Conservation (phyloP, 1,140 invertebrate species). For the Solenopsis invicta region DNA sequence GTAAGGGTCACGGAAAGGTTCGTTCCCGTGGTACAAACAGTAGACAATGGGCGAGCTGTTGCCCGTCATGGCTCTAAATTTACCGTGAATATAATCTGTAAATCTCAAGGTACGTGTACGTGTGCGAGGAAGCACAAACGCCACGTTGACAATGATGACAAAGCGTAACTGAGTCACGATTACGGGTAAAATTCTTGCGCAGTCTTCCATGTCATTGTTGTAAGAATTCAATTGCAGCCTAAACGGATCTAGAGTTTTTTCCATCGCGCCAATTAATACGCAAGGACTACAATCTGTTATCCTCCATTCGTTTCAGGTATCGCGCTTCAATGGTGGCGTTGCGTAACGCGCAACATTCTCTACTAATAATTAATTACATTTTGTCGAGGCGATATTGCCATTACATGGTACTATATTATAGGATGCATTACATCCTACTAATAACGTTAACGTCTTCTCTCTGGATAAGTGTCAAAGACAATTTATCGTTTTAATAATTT, state of each 20-base stretch:
- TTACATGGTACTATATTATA: constrained; percentile 32
- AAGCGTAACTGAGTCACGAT: constrained; percentile 49
- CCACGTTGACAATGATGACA: constrained; percentile 39
- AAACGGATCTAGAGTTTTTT: constrained; percentile 5
- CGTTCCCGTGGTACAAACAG: not conserved
- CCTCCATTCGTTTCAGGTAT: not conserved
- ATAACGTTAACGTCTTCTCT: constrained; percentile 19
- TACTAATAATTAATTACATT: constrained; percentile 24
- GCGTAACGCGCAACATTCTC: constrained; percentile 19
- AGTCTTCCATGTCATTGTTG: constrained; percentile 47
- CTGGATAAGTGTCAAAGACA: constrained; percentile 23
- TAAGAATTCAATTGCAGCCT: constrained; percentile 36
- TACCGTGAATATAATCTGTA: constrained; percentile 54
- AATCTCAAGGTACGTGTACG: constrained; percentile 13
- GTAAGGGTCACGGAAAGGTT: constrained; percentile 31
- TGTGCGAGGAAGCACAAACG: not conserved
- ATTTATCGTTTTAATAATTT: constrained; percentile 18
- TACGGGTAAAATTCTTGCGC: constrained; percentile 12
- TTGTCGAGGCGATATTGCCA: constrained; percentile 23
- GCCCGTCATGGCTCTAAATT: constrained; percentile 7
- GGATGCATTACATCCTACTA: constrained; percentile 19
- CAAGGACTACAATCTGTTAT: constrained; percentile 1
- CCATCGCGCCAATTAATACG: constrained; percentile 26
- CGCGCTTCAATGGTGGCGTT: not conserved
- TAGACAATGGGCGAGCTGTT: constrained; percentile 32